phyloP scores from a whole-genome alignment of 2,888 invertebrate species.

The Helicoverpa assulta region DNA sequence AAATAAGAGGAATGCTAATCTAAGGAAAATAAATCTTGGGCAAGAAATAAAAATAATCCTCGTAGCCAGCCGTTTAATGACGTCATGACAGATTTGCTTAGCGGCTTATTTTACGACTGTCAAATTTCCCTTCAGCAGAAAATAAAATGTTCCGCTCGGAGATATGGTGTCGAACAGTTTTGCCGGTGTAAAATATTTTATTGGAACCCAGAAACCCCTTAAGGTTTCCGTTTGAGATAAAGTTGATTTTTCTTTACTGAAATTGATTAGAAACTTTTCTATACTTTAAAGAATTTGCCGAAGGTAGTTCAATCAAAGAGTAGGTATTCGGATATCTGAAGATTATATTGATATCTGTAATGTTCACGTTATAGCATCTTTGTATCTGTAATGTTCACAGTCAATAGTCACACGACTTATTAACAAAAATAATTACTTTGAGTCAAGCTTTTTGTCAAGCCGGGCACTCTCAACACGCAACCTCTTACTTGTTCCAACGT shows the following conservation, averaged over 20 bases:
- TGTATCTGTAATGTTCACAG: not conserved
- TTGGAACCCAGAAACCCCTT: constrained; percentile 29
- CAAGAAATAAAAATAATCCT: constrained; percentile 88
- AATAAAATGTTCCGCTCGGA: constrained; percentile 54
- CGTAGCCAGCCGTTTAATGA: constrained; percentile 78
- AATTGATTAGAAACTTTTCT: constrained; percentile 34
- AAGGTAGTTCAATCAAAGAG: constrained; percentile 28
- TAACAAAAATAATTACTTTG: constrained; percentile 5
- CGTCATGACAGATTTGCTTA: constrained; percentile 78
- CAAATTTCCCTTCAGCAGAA: constrained; percentile 56
- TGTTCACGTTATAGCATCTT: not conserved
- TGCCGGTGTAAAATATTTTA: constrained; percentile 53
- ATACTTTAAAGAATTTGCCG: constrained; percentile 35
- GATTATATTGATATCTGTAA: constrained; percentile 17
- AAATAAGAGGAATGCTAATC: constrained; percentile 90
- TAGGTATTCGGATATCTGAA: constrained; percentile 11
- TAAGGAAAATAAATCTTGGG: constrained; percentile 88
- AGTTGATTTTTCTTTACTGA: constrained; percentile 32
- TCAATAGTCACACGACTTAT: not conserved
- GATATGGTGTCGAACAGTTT: constrained; percentile 50
- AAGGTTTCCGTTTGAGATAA: constrained; percentile 44
- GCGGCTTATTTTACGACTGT: constrained; percentile 64
- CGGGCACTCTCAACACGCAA: constrained; percentile 19
- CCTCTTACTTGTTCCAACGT: constrained; percentile 38
- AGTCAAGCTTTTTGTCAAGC: constrained; percentile 30